A percentile compares a stretch with the other conserved stretches of the same genome.
Evolutionary conservation across 30 jellyfish, hydroid and myxozoan species (phyloP).

Genomic region (Morbakka virulenta): DNA sequence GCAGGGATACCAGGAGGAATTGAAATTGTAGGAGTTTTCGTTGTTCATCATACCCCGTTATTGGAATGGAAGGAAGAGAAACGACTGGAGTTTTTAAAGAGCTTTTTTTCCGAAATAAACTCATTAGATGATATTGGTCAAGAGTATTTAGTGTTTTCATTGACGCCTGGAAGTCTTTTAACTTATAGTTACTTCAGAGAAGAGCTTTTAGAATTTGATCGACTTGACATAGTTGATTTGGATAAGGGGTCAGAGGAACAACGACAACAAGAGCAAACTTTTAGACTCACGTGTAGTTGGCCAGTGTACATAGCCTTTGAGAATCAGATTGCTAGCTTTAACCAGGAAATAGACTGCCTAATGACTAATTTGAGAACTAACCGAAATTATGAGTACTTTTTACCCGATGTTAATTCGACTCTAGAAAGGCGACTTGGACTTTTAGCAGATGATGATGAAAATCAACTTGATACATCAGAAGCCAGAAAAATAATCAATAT

Average conservation of each 20-base stretch:
- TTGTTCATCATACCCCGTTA: constrained; percentile 4
- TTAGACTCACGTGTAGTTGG: not conserved
- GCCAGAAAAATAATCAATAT: no score
- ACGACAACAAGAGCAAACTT: not conserved
- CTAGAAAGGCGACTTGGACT: no score
- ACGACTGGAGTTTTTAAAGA: not conserved
- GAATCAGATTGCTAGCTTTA: not conserved
- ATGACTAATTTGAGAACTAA: not conserved
- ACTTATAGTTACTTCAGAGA: not conserved
- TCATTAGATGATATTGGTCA: not conserved
- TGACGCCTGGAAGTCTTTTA: not conserved
- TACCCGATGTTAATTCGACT: no score
- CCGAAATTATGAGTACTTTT: not conserved
- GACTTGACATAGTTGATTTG: no score
- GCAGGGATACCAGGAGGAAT: constrained; percentile 29
- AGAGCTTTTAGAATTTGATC: no score
- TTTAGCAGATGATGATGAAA: no score
- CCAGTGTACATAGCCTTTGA: not conserved
- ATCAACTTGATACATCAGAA: no score
- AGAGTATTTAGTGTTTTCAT: not conserved
- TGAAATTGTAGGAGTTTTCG: constrained; percentile 41
- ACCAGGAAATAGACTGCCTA: not conserved
- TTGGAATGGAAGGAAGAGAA: not conserved
- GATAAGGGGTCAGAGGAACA: not conserved
- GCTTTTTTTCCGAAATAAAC: not conserved